These are phyloP conservation scores for Hirtodrosophila duncani DNA, from an alignment of 2,888 invertebrate genomes.

Conservation along the genomic window DNA sequence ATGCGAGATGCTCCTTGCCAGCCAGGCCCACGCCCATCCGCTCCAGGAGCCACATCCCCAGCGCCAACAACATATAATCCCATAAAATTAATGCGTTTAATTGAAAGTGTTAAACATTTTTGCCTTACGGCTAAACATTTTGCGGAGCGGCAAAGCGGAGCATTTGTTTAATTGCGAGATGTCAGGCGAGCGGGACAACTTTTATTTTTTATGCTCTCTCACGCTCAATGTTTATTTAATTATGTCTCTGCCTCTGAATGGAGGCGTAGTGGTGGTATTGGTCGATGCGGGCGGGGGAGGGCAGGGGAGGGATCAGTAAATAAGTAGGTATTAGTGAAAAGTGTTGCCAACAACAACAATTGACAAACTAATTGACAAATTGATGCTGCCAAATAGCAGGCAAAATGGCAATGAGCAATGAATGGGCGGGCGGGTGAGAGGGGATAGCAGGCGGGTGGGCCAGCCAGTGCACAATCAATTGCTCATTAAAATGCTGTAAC, in stretches of 20 bases:
- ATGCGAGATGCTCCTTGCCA: slow-evolving; percentile 21
- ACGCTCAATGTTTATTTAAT: no score
- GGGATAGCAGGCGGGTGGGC: not conserved
- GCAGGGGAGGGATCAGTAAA: no score
- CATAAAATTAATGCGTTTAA: slow-evolving; percentile 71
- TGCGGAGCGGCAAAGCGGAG: slow-evolving; percentile 7
- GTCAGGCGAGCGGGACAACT: no score
- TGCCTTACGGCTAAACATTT: slow-evolving; percentile 23
- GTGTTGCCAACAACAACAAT: slow-evolving; percentile 42
- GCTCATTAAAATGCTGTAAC: slow-evolving; percentile 66
- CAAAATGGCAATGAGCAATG: slow-evolving; percentile 10
- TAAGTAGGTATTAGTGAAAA: no score
- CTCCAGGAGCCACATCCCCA: not conserved
- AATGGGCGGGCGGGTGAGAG: not conserved
- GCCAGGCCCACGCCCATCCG: not conserved
- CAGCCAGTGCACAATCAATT: slow-evolving; percentile 61
- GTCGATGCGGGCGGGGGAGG: no score
- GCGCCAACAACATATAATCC: slow-evolving; percentile 43
- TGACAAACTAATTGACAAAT: slow-evolving; percentile 62
- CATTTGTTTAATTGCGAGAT: slow-evolving; percentile 55
- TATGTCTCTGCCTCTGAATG: not conserved
- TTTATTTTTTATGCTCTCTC: no score
- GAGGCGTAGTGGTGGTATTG: slow-evolving; percentile 1
- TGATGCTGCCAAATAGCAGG: slow-evolving; percentile 36
- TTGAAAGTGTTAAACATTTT: slow-evolving; percentile 67